Base-by-base conservation (phyloP, 2,797 vertebrate genomes). In the Gallinago stenura region DNA sequence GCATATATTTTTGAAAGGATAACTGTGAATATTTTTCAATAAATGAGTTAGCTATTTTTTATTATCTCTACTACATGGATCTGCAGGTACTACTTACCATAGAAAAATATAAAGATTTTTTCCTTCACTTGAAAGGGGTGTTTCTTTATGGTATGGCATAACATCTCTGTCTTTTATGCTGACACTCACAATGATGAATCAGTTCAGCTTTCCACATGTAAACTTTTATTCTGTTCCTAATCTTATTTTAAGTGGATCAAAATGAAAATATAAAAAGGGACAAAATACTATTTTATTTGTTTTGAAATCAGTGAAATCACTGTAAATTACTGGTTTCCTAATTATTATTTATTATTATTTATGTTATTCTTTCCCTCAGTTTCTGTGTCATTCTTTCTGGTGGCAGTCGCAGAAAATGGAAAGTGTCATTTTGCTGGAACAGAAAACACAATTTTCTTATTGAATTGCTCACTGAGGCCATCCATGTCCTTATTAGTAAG, bases 361-460 rank as follows among this genome's bases (percentile, higher is more conserved):
- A 7, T 83, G 2, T 25, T 83, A 30, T 31, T 77, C 15, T 85
- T 87, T 91, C 5, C 76, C 53, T 93, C 51, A 30, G 9, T 89
- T 91, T 95, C 28, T 51, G 6, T 87, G 58, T 60, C 39, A 45
- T 89, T 90, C 73, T 82, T 94, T 30, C 43, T 71, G 28, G 31
- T 84, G 39, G 31, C n/a, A 65, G 68, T 72, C 37, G 43, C 39
- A 96, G 81, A 93, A 94, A 95, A 76, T 57, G 26, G 80, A 87
- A 96, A 93, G 46, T 4, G 1, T 85, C 48, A 68, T 93, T 95
- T 89, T 75, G 12, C 45, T 80, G 60, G 46, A 80, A 85, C 14
- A 82, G 46, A 84, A 87, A 75, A 30, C 26, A 72, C 15, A 57
- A 14, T 92, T 92, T 91, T 90, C 60, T 87, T 57, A 80, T 68